Evolutionary conservation across 1,140 invertebrate species (phyloP).

Genomic region (Aphidius gifuensis): DNA sequence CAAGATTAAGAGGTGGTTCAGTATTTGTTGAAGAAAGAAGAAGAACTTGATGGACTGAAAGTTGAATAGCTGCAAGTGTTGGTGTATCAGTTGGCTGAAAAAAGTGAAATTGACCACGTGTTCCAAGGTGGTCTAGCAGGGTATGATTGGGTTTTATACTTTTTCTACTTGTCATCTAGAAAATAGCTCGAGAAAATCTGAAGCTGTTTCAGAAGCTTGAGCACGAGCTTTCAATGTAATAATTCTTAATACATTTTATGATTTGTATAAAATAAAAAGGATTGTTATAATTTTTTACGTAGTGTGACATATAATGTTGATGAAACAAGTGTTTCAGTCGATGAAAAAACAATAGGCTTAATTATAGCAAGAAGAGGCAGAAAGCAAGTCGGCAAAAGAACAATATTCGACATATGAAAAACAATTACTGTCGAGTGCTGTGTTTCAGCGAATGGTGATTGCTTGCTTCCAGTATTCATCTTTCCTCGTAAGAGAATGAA

Average conservation of each 20-base stretch:
- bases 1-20: conserved; percentile 29
- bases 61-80: conserved; percentile 25
- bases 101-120: conserved; percentile 29
- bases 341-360: conserved; percentile 22
- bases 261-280: conserved; percentile 6
- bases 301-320: conserved; percentile 14
- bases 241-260: conserved; percentile 18
- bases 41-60: conserved; percentile 31
- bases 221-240: conserved; percentile 24
- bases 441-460: conserved; percentile 30
- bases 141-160: conserved; percentile 29
- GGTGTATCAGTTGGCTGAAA: conserved; percentile 33
- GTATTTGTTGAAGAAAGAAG: no score
- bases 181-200: conserved; percentile 8
- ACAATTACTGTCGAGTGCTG: conserved; percentile 30
- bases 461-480: conserved; percentile 35
- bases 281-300: background rate
- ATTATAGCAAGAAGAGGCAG: conserved; percentile 37
- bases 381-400: conserved; percentile 33
- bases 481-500: conserved; percentile 31
- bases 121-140: conserved; percentile 32
- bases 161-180: conserved; percentile 25
- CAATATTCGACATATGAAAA: conserved; percentile 35
- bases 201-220: conserved; percentile 8
- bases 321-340: background rate